Evolutionary conservation across 2,797 vertebrate genomes (phyloP).

Genomic region (Antennarius maculatus): DNA sequence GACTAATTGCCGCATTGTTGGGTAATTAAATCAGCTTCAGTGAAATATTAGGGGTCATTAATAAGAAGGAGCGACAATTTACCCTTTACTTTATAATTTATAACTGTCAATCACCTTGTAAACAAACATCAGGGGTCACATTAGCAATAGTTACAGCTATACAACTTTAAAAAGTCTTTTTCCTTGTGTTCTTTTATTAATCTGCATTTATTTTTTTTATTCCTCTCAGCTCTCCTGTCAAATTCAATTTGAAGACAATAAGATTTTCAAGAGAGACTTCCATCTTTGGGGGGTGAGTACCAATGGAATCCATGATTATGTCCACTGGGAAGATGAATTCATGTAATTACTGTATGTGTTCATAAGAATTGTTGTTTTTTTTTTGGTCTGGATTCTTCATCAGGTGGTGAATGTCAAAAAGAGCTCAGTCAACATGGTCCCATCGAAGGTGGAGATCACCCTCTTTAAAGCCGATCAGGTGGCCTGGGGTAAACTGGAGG

Average conservation of each 20-base stretch:
- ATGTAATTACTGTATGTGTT: no score
- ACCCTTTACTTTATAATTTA: no score
- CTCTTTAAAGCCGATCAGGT: conserved; percentile 86
- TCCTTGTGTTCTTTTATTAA: not conserved
- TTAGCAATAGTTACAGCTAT: no score
- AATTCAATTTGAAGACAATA: conserved; percentile 88
- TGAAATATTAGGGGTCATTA: no score
- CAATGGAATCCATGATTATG: not conserved
- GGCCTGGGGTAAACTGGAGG: conserved; percentile 91
- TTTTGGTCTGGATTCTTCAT: not conserved
- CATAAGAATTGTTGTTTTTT: no score
- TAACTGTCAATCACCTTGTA: no score
- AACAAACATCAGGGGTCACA: no score
- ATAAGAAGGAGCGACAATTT: no score
- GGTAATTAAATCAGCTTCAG: no score
- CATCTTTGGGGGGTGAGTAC: conserved; percentile 92
- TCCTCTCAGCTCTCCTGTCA: conserved; percentile 82
- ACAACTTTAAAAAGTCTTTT: not conserved
- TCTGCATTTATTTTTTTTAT: not conserved
- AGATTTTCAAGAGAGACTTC: conserved; percentile 88
- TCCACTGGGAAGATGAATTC: no score
- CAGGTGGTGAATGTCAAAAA: conserved; percentile 86
- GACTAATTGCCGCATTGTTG: no score
- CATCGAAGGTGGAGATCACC: conserved; percentile 91
- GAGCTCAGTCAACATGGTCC: conserved; percentile 88